Base-by-base conservation (phyloP, 2,797 vertebrate genomes). In the Notamacropus eugenii region DNA sequence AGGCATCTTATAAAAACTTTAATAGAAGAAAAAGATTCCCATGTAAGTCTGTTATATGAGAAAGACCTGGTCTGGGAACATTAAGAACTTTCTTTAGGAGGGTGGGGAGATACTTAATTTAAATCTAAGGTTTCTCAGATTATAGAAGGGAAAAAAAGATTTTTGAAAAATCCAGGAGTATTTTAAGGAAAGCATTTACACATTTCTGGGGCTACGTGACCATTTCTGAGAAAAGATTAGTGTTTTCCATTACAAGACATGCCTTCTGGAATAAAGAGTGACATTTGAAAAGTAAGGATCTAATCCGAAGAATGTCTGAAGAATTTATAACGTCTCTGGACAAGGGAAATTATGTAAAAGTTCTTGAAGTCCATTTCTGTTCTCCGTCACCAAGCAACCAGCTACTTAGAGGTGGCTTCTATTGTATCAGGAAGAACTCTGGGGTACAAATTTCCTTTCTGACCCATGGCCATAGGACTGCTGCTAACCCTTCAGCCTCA, bases 81-180 rank as follows among this genome's bases (percentile, higher is more conserved):
- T 1, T 50, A 52, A 94, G 58, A 13, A 93, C 92, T 95, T 82
- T 54, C 19, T 91, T 92, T 27, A 46, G 12, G 29, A 34, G 34
- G 91, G 52, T 22, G 82, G 8, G 52, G 94, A 12, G 22, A 46
- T 0, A 74, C 28, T 50, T 40, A 92, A 67, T 93, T 54, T n/a
- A 90, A 74, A n/a, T 56, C 52, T 58, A 95, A 40, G 28, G 92
- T 94, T 92, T 59, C n/a, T n/a, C 46, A 24, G n/a, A 22, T 40
- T 19, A 22, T 74, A 40, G 67, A 74, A 74, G 16, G 34, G 10
- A 58, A 29, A 62, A 14, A 74, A 92, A 52, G 59, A 0, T 0
- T 59, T 87, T 59, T 87, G 19, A 91, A 56, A 74, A 54, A 92
- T 19, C 50, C 50, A 93, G 92, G 29, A 55, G 12, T 27, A 82